phyloP scores from a whole-genome alignment of 1,140 invertebrate species.

The Holotrichia oblita region DNA sequence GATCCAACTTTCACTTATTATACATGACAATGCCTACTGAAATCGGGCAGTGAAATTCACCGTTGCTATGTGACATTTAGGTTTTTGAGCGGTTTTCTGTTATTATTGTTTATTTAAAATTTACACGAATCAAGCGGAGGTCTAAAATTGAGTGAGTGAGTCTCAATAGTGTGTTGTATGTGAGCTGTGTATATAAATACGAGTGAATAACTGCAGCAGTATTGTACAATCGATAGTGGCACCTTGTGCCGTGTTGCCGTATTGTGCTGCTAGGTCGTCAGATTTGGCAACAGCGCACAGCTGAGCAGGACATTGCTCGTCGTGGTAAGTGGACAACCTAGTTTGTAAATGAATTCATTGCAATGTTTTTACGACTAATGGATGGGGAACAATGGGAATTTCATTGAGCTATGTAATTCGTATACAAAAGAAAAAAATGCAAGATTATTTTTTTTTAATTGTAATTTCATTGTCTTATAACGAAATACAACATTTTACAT shows the following conservation, averaged over 20 bases:
- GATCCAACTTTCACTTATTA: slow-evolving; percentile 22
- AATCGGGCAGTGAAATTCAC: neutral
- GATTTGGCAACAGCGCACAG: slow-evolving; percentile 22
- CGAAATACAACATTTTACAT: no score
- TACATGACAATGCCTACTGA: neutral
- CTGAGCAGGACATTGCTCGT: slow-evolving; percentile 29
- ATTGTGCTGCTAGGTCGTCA: neutral
- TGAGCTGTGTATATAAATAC: slow-evolving; percentile 19
- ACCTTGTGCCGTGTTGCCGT: slow-evolving; percentile 21
- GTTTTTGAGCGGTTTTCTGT: neutral
- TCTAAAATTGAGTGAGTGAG: slow-evolving; percentile 3
- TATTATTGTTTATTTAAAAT: slow-evolving; percentile 25
- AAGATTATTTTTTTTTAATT: no score
- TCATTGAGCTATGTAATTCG: neutral
- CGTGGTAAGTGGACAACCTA: slow-evolving; percentile 32
- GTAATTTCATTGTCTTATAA: no score
- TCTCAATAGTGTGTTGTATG: slow-evolving; percentile 19
- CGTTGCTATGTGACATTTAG: slow-evolving; percentile 25
- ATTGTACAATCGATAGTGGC: slow-evolving; percentile 33
- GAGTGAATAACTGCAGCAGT: slow-evolving; percentile 22
- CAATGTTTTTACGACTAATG: neutral
- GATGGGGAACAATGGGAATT: neutral
- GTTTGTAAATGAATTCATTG: slow-evolving; percentile 21
- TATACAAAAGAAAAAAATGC: neutral
- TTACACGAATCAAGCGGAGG: neutral